Evolutionary conservation across 1,140 invertebrate genomes (phyloP).

Genomic region (Coelopa frigida): DNA sequence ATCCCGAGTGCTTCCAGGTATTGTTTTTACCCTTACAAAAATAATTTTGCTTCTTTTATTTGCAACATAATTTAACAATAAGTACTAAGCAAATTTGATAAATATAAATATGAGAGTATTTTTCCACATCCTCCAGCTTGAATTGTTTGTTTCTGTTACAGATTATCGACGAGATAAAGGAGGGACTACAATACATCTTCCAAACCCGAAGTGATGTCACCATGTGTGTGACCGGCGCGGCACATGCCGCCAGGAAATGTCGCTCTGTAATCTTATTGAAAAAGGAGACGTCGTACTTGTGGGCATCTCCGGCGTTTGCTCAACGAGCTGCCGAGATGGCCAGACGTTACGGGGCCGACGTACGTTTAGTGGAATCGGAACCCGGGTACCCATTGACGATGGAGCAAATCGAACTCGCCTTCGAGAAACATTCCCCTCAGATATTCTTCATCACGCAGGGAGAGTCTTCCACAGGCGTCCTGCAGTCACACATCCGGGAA

Average conservation of each 20-base stretch:
- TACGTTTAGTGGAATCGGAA: constrained; percentile 44
- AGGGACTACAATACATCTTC: constrained; percentile 73
- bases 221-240: constrained; percentile 63
- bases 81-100: background rate
- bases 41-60: background rate
- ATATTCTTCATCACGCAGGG: constrained; percentile 76
- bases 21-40: background rate
- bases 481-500: constrained; percentile 65
- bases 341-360: constrained; percentile 38
- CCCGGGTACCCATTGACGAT: constrained; percentile 51
- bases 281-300: constrained; percentile 66
- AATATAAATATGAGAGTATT: background rate
- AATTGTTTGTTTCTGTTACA: too few species aligned
- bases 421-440: constrained; percentile 56
- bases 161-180: constrained; percentile 81
- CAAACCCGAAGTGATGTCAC: constrained; percentile 76
- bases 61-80: background rate
- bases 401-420: constrained; percentile 52
- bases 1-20: constrained; percentile 64
- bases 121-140: too few species aligned
- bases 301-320: constrained; percentile 69
- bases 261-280: constrained; percentile 71
- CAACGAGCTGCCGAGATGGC: constrained; percentile 62
- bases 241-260: constrained; percentile 75
- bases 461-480: constrained; percentile 76